Base-by-base conservation (phyloP, 2,113 vertebrate species). In the Anarhynchus alexandrinus region DNA sequence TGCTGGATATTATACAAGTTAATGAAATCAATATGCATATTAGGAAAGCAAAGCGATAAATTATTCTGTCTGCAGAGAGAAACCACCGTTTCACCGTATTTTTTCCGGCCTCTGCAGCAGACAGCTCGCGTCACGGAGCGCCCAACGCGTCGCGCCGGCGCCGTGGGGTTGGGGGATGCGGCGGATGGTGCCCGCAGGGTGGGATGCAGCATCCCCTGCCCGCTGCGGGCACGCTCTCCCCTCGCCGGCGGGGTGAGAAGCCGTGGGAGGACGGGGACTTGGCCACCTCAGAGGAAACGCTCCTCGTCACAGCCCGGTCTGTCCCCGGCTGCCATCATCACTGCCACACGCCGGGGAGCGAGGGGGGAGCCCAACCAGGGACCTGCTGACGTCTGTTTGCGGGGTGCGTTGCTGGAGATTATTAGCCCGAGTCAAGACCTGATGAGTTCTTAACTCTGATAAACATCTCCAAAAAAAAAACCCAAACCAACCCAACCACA, bases 81-180 rank as follows among this genome's bases (percentile, higher is more conserved):
- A 27, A 22, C 25, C 45, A 2, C 4, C 18, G 15, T 51, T 51
- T 23, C 49, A 51, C 49, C 22, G 12, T 19, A 6, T 17, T 19
- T 23, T 15, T 16, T 5, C 14, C n/a, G 5, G 42, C 3, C 5
- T 27, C 25, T 23, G 0, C 58, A 40, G 25, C 47, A 58, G 73
- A 6, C 3, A 21, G 15, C 51, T 11, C 15, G 3, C 89, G 40
- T n/a, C 61, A 10, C 0, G 1, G 4, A 16, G 27, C 23, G 54
- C 66, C 47, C 38, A 2, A 0, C 29, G 5, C 13, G 34, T 4
- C 18, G 0, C 3, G 23, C 5, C 59, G 9, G 32, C 55, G 1
- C 0, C 0, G 8, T 2, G 14, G 57, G 21, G 38, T 3, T 30
- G 36, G 9, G 71, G 11, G 52, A 0, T 4, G 73, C 14, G 10